A percentile compares a stretch with the other conserved stretches of the same genome.
phyloP scores from a whole-genome alignment of 2,113 vertebrate genomes.

The Oreochromis tanganicae region DNA sequence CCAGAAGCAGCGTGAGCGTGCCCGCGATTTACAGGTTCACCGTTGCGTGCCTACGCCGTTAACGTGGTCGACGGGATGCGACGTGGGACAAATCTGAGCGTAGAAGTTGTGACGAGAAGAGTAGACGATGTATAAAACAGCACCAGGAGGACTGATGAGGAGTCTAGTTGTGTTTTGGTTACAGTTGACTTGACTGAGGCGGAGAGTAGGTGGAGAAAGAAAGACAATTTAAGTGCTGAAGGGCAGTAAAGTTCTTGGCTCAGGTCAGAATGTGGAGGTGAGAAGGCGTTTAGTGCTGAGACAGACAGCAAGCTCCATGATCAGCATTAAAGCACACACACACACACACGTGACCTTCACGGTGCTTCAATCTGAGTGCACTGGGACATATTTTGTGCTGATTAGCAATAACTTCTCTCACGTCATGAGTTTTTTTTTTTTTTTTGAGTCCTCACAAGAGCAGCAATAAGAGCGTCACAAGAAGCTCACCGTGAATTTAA shows the following conservation, averaged over 20 bases:
- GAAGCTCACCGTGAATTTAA: neutral
- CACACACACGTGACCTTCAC: conserved; percentile 36
- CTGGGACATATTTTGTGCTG: conserved; percentile 11
- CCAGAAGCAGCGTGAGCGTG: conserved; percentile 50
- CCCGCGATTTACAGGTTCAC: conserved; percentile 30
- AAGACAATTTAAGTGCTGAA: neutral
- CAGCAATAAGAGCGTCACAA: neutral
- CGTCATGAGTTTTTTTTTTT: neutral
- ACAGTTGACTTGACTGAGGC: neutral
- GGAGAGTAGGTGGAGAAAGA: neutral
- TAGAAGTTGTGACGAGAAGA: neutral
- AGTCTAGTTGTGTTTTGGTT: neutral
- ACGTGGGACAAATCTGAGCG: conserved; percentile 31
- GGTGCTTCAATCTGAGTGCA: neutral
- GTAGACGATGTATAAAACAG: neutral
- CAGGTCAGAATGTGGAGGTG: neutral
- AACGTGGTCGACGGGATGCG: neutral
- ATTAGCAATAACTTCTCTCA: conserved; percentile 10
- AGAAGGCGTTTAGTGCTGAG: conserved; percentile 24
- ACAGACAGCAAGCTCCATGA: conserved; percentile 2
- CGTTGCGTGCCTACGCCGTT: neutral
- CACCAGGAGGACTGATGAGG: neutral
- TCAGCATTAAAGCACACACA: conserved; percentile 10
- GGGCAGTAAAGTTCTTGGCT: neutral
- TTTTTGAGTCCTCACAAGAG: neutral